Percentiles rank a stretch among this genome's conserved stretches.
These are phyloP conservation scores for Regulus satrapa DNA, from an alignment of 2,113 vertebrate genomes.

Conservation along the genomic window DNA sequence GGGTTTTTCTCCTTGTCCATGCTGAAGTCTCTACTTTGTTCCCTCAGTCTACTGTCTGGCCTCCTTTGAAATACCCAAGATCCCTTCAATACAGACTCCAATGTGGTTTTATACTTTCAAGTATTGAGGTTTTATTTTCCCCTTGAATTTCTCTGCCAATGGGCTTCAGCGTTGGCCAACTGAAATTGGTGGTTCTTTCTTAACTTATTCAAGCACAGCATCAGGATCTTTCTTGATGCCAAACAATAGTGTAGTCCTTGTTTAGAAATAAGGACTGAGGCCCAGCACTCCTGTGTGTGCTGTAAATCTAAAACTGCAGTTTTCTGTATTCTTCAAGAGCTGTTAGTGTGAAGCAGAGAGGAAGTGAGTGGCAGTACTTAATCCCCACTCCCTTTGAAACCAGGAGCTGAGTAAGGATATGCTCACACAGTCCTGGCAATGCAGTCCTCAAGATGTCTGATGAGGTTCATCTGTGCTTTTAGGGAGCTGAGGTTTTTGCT, in stretches of 20 bases:
- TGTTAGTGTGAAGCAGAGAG: neutral
- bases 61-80: neutral
- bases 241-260: neutral
- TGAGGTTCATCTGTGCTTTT: neutral
- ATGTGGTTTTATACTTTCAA: neutral
- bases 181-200: neutral
- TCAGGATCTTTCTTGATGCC: neutral
- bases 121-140: fast-evolving
- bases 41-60: neutral
- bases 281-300: neutral
- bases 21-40: neutral
- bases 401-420: neutral
- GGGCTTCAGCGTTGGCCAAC: neutral
- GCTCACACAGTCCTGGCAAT: neutral
- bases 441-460: neutral
- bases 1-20: neutral
- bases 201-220: neutral
- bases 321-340: neutral
- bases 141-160: neutral
- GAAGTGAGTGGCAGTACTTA: neutral
- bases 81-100: neutral
- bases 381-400: neutral
- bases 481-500: neutral
- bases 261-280: neutral
- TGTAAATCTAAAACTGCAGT: neutral